These are phyloP conservation scores for Cyanocitta stelleri DNA, from an alignment of 2,113 vertebrate genomes.

Conservation along the genomic window DNA sequence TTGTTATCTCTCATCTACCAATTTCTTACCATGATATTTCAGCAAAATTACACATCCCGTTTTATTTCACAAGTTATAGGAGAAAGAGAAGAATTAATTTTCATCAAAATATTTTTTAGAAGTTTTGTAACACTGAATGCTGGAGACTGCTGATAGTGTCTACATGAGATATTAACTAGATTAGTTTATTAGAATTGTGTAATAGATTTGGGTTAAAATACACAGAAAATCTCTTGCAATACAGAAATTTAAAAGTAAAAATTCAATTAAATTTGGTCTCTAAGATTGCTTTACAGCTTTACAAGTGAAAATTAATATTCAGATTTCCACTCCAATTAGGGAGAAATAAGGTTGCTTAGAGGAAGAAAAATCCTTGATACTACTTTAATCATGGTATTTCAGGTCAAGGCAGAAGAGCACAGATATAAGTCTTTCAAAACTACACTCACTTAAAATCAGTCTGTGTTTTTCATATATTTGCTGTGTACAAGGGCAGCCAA, in stretches of 20 bases:
- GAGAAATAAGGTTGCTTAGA: neutral
- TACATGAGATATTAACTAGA: neutral
- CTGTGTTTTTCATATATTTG: neutral
- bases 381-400: neutral
- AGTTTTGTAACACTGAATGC: neutral
- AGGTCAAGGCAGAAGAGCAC: neutral
- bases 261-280: neutral
- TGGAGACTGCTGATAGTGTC: neutral
- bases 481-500: neutral
- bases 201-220: neutral
- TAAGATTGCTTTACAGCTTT: neutral
- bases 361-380: neutral
- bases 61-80: neutral
- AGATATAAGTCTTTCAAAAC: neutral
- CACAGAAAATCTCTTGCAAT: neutral
- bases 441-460: neutral
- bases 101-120: neutral
- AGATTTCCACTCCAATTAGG: neutral
- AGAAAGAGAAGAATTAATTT: neutral
- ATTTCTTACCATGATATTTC: neutral
- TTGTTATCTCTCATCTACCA: neutral
- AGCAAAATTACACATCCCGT: neutral
- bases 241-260: neutral
- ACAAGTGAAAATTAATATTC: neutral
- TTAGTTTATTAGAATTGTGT: neutral